Evolutionary conservation across 2,113 vertebrate genomes (phyloP).

Genomic region (Rynchops niger): DNA sequence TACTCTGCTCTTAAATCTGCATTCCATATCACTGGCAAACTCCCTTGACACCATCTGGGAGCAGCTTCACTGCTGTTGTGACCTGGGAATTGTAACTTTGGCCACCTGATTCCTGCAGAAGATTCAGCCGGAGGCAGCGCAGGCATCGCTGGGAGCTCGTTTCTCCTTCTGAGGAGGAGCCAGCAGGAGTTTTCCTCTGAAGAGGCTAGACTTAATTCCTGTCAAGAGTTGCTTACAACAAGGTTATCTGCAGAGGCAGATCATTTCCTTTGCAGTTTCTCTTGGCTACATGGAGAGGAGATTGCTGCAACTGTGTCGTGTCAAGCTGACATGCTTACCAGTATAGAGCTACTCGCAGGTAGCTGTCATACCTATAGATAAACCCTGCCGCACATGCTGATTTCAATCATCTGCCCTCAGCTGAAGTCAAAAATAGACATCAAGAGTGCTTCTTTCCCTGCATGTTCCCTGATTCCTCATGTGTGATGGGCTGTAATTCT

Average conservation of each 20-base stretch:
- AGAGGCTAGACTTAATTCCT: not conserved
- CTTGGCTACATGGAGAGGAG: not conserved
- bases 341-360: not conserved
- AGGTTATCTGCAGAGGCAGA: not conserved
- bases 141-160: not conserved
- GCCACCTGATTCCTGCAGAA: not conserved
- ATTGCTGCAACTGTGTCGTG: not conserved
- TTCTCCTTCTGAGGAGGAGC: not conserved
- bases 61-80: not conserved
- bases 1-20: not conserved
- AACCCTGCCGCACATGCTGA: not conserved
- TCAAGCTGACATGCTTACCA: not conserved
- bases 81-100: not conserved
- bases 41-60: not conserved
- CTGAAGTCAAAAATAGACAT: not conserved
- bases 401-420: not conserved
- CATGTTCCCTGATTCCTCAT: not conserved
- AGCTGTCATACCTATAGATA: not conserved
- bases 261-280: not conserved
- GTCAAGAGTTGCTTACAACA: not conserved
- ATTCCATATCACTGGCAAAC: not conserved
- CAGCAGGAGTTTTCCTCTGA: not conserved
- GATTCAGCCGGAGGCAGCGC: rapidly evolving
- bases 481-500: not conserved
- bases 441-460: not conserved